Conservation (phyloP, 2,888 invertebrate species). For the Sceliomorpha sp. region DNA sequence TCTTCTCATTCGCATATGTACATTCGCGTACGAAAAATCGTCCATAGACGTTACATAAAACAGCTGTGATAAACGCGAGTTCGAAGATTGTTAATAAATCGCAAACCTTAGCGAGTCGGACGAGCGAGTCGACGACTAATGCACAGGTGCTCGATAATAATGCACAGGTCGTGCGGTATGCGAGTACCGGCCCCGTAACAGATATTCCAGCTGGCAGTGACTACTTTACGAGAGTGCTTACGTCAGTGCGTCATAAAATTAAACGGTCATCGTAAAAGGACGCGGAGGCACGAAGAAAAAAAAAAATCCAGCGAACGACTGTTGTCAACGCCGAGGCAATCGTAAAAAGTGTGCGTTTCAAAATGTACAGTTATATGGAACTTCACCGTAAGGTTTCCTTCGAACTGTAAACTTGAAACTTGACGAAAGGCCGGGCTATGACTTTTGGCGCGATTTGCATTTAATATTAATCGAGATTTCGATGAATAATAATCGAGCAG, state of each 20-base stretch:
- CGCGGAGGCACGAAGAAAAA: constrained; percentile 5
- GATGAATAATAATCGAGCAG: too few species aligned
- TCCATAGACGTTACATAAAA: constrained; percentile 29
- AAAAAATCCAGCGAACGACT: constrained; percentile 6
- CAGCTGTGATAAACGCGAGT: constrained; percentile 25
- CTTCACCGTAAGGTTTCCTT: background rate
- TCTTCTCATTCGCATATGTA: too few species aligned
- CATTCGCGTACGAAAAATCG: constrained; percentile 8
- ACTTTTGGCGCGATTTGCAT: too few species aligned
- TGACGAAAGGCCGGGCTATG: too few species aligned
- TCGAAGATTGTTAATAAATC: constrained; percentile 37
- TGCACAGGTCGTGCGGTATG: constrained; percentile 29
- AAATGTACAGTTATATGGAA: background rate
- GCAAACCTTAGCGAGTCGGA: constrained; percentile 31
- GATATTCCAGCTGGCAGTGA: constrained; percentile 35
- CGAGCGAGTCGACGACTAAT: constrained; percentile 35
- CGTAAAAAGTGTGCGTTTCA: background rate
- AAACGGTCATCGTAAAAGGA: constrained; percentile 19
- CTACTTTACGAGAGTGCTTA: constrained; percentile 38
- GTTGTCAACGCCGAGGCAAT: constrained; percentile 1
- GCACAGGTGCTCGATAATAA: constrained; percentile 43
- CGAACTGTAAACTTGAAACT: background rate
- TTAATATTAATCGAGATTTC: too few species aligned
- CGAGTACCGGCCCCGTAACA: constrained; percentile 37
- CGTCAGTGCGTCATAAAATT: constrained; percentile 32